Conservation (phyloP, 2,888 invertebrate genomes). For the Xestia ashworthii region DNA sequence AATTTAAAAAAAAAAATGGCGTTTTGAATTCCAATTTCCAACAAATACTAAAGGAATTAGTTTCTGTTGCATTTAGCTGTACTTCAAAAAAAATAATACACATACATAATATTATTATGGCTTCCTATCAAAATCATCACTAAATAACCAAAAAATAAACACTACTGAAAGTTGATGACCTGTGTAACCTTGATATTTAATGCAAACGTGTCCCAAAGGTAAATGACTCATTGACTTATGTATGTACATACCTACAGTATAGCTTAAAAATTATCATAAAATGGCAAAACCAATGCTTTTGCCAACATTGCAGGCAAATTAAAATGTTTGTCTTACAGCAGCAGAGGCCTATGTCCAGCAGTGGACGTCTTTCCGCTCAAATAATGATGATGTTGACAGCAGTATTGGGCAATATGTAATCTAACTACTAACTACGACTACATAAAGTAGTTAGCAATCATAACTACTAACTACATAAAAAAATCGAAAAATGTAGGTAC, state of each 20-base stretch:
- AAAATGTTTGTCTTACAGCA: background rate
- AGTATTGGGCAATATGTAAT: too few species aligned
- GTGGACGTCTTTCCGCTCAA: too few species aligned
- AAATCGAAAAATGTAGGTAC: too few species aligned
- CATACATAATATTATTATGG: background rate
- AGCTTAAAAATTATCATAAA: background rate
- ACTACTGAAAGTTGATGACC: slow-evolving; percentile 23
- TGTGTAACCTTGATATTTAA: slow-evolving; percentile 28
- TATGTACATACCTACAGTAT: slow-evolving; percentile 3
- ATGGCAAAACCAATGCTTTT: background rate
- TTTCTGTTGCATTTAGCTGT: background rate
- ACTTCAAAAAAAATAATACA: background rate
- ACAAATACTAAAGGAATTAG: background rate
- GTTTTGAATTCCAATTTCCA: background rate
- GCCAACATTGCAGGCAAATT: background rate
- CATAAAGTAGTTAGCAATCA: too few species aligned
- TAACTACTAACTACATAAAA: too few species aligned
- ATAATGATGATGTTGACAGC: too few species aligned
- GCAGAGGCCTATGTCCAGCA: too few species aligned
- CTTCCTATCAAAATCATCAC: background rate
- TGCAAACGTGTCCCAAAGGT: slow-evolving; percentile 7
- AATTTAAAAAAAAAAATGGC: background rate
- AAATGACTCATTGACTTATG: slow-evolving; percentile 34
- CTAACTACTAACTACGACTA: too few species aligned
- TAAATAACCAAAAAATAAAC: too few species aligned